Conservation (phyloP, 2,797 vertebrate species). For the Moxostoma hubbsi region DNA sequence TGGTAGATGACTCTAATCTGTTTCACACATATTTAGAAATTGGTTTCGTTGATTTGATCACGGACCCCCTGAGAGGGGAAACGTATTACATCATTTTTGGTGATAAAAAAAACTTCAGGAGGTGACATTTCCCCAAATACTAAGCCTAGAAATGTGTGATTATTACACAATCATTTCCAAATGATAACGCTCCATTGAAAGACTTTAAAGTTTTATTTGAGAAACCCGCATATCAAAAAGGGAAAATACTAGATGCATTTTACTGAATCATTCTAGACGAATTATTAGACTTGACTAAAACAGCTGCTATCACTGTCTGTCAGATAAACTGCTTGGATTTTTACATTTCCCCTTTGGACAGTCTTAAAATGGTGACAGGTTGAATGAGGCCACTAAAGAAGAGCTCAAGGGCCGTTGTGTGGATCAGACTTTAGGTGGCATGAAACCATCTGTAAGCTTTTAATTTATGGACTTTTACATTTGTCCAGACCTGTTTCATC, state of each 20-base stretch:
- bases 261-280: neutral
- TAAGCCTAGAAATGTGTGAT: neutral
- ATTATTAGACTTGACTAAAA: neutral
- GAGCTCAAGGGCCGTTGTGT: neutral
- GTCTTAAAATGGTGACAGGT: neutral
- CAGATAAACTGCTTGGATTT: too few species aligned
- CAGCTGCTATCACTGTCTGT: neutral
- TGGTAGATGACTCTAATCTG: slow-evolving; percentile 12
- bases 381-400: neutral
- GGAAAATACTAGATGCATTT: too few species aligned
- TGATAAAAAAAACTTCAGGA: slow-evolving; percentile 5
- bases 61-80: slow-evolving; percentile 4
- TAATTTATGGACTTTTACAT: neutral
- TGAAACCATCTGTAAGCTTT: neutral
- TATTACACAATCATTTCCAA: neutral
- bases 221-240: too few species aligned
- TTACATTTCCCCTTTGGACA: too few species aligned
- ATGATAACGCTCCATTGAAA: neutral
- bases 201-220: too few species aligned
- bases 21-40: neutral
- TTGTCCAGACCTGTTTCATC: neutral
- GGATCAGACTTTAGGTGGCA: neutral
- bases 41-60: neutral
- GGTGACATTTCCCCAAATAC: neutral
- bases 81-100: slow-evolving; percentile 4